Conservation (phyloP, 2,888 invertebrate genomes). For the Amblyteles armatorius region DNA sequence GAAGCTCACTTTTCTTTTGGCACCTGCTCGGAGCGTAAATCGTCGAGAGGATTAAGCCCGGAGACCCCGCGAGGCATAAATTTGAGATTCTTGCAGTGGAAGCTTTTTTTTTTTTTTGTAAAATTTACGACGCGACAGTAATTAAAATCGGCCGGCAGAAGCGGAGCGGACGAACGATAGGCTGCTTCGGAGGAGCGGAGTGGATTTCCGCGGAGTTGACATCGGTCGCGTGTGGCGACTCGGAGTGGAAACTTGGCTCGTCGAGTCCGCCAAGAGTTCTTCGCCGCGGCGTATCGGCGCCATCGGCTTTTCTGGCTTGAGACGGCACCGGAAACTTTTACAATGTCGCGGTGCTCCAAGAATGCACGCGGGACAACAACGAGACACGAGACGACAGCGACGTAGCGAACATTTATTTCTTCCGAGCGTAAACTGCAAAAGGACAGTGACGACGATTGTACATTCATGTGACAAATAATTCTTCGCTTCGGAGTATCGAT, state of each 20-base stretch:
- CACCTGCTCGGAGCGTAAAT: constrained; percentile 14
- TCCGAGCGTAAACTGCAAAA: no score
- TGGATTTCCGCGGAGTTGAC: no score
- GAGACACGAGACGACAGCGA: constrained; percentile 1
- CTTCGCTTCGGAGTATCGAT: neutral
- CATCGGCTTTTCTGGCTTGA: neutral
- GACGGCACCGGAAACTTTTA: neutral
- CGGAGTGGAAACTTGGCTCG: neutral
- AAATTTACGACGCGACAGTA: constrained; percentile 28
- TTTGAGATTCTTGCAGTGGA: neutral
- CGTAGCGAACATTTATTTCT: neutral
- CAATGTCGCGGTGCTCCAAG: constrained; percentile 37
- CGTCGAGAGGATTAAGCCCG: neutral
- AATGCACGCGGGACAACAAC: constrained; percentile 10
- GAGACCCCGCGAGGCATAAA: neutral
- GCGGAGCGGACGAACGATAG: no score
- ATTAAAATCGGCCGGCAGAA: no score
- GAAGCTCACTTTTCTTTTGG: neutral
- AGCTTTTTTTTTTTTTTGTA: neutral
- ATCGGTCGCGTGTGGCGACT: no score
- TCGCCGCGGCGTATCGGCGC: constrained; percentile 7
- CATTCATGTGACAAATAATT: neutral
- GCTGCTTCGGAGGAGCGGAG: no score
- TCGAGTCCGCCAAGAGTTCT: neutral
- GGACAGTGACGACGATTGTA: no score